A percentile compares a stretch with the other conserved stretches of the same genome.
Evolutionary conservation across 2,888 invertebrate species (phyloP).

Genomic region (Drosophila phalerata): DNA sequence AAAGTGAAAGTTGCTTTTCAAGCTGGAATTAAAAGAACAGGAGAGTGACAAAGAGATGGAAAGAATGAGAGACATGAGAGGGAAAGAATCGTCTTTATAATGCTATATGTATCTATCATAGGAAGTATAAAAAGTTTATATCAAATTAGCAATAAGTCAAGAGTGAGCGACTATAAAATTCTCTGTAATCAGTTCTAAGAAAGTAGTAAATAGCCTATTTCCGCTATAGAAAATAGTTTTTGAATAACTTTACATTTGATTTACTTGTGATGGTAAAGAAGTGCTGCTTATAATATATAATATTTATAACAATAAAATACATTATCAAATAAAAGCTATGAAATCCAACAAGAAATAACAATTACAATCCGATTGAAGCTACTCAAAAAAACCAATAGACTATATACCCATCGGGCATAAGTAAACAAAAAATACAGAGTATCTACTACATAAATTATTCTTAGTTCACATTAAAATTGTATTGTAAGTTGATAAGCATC

Average conservation of each 20-base stretch:
- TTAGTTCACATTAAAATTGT: neutral
- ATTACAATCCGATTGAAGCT: neutral
- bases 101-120: neutral
- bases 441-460: constrained; percentile 2
- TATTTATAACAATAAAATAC: too few relatives aligned
- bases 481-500: constrained; percentile 3
- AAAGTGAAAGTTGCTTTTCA: constrained; percentile 38
- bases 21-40: constrained; percentile 6
- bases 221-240: too few relatives aligned
- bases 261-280: too few relatives aligned
- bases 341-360: too few relatives aligned
- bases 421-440: neutral
- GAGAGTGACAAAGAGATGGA: neutral
- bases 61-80: neutral
- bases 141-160: neutral
- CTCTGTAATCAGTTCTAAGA: too few relatives aligned
- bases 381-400: neutral
- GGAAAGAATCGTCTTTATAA: neutral
- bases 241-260: too few relatives aligned
- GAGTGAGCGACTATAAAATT: neutral
- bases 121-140: neutral
- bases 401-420: neutral
- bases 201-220: too few relatives aligned
- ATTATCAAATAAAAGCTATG: too few relatives aligned
- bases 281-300: too few relatives aligned